These are phyloP conservation scores for Bothrops jararaca DNA, from an alignment of 2,113 vertebrate species.

Conservation along the genomic window DNA sequence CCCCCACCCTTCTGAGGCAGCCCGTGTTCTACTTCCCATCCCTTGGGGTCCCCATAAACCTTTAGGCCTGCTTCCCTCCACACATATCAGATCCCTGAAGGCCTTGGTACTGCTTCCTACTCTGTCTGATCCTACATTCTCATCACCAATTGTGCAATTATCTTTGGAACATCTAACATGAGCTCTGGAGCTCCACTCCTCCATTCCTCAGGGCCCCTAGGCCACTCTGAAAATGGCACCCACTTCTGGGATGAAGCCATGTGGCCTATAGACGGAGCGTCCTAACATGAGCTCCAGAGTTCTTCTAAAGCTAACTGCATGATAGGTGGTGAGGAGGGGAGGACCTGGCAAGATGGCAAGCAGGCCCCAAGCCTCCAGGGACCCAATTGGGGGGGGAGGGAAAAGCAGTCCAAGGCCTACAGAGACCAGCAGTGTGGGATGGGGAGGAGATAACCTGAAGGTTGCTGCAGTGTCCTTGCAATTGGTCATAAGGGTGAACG, in stretches of 20 bases:
- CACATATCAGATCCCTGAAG: neutral
- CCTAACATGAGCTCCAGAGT: neutral
- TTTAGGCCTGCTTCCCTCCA: neutral
- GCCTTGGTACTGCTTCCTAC: neutral
- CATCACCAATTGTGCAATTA: neutral
- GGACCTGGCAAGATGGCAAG: neutral
- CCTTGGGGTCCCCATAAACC: no score
- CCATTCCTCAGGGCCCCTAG: neutral
- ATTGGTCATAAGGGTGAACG: neutral
- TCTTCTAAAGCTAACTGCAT: neutral
- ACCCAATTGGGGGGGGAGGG: no score
- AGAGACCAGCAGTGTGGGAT: neutral
- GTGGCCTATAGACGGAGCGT: neutral
- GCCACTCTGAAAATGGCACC: neutral
- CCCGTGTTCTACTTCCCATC: neutral
- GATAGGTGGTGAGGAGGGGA: neutral
- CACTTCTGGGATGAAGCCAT: neutral
- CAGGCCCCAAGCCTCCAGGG: neutral
- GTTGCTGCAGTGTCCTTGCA: neutral
- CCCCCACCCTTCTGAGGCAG: neutral
- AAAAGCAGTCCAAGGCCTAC: neutral
- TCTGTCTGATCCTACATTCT: neutral
- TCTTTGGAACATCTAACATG: neutral
- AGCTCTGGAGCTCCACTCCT: neutral
- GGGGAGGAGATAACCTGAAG: neutral